Evolutionary conservation across 2,888 invertebrate genomes (phyloP).

Genomic region (Drosophila borborema): DNA sequence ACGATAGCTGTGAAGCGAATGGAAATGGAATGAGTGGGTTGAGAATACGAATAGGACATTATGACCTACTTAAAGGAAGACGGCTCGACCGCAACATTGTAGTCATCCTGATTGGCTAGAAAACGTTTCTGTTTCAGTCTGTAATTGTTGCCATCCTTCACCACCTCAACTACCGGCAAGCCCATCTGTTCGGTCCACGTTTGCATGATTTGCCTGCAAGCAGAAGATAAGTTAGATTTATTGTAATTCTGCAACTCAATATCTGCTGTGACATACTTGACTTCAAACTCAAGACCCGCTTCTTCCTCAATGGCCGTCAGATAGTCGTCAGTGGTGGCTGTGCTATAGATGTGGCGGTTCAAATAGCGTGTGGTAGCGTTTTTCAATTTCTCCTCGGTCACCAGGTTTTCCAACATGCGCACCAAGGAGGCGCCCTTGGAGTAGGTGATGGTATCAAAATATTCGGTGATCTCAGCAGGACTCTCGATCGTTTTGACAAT

Average conservation of each 20-base stretch:
- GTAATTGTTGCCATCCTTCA: slow-evolving; percentile 86
- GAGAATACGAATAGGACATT: too few relatives aligned
- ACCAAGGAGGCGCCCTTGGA: slow-evolving; percentile 96
- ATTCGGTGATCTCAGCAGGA: slow-evolving; percentile 95
- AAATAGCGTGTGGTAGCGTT: slow-evolving; percentile 91
- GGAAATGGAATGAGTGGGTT: not conserved
- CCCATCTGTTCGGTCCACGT: slow-evolving; percentile 97
- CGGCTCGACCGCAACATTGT: slow-evolving; percentile 85
- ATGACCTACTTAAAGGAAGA: slow-evolving; percentile 86
- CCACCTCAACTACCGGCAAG: slow-evolving; percentile 90
- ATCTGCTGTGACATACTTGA: slow-evolving; percentile 81
- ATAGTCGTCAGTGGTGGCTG: slow-evolving; percentile 93
- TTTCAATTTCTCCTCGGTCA: slow-evolving; percentile 89
- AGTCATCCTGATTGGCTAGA: slow-evolving; percentile 89
- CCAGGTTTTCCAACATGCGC: slow-evolving; percentile 94
- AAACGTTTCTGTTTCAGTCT: slow-evolving; percentile 91
- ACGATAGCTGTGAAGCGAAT: slow-evolving; percentile 87
- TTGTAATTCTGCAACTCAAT: too few relatives aligned
- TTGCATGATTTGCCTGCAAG: slow-evolving; percentile 89
- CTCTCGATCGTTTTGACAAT: slow-evolving; percentile 94
- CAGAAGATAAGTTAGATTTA: slow-evolving; percentile 3
- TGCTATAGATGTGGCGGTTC: slow-evolving; percentile 88
- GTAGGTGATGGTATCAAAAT: slow-evolving; percentile 96
- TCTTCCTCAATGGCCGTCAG: slow-evolving; percentile 87
- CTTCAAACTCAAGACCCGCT: slow-evolving; percentile 84